A percentile compares a stretch with the other conserved stretches of the same genome.
Evolutionary conservation across 2,113 vertebrate genomes (phyloP).

Genomic region (Xiphophorus couchianus): DNA sequence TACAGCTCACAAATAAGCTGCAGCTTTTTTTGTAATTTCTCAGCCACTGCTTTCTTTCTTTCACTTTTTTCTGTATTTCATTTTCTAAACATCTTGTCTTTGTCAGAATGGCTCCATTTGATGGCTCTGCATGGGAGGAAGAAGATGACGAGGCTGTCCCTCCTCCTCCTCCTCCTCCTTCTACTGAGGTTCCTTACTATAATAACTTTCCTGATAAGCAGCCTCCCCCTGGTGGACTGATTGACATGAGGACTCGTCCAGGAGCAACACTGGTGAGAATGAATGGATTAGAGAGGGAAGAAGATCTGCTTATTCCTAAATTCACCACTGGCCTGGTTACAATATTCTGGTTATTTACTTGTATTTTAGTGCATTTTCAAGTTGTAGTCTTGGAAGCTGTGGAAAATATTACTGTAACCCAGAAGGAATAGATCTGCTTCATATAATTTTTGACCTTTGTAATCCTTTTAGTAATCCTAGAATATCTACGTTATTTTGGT

Average conservation of each 20-base stretch:
- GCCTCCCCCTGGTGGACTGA: slow-evolving; percentile 91
- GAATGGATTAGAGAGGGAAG: background rate
- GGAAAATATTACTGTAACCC: background rate
- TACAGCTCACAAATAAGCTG: slow-evolving; percentile 43
- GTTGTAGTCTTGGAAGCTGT: background rate
- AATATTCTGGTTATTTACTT: background rate
- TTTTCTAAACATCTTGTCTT: background rate
- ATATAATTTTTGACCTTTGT: background rate
- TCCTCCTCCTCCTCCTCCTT: slow-evolving; percentile 80
- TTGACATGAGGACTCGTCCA: slow-evolving; percentile 88
- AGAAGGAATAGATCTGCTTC: background rate
- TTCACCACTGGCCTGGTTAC: background rate
- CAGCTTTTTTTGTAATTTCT: background rate
- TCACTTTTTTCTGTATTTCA: background rate
- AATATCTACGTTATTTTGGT: slow-evolving; percentile 14
- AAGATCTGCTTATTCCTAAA: background rate
- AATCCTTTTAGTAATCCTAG: slow-evolving; percentile 10
- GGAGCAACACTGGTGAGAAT: slow-evolving; percentile 90
- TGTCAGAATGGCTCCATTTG: slow-evolving; percentile 94
- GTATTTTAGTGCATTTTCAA: background rate
- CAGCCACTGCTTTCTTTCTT: background rate
- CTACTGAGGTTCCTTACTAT: slow-evolving; percentile 93
- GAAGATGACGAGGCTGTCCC: slow-evolving; percentile 87
- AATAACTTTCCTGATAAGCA: slow-evolving; percentile 98
- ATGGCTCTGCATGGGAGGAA: slow-evolving; percentile 97